These are phyloP conservation scores for Aphaenogaster floridana DNA, from an alignment of 1,140 invertebrate species.

Conservation along the genomic window DNA sequence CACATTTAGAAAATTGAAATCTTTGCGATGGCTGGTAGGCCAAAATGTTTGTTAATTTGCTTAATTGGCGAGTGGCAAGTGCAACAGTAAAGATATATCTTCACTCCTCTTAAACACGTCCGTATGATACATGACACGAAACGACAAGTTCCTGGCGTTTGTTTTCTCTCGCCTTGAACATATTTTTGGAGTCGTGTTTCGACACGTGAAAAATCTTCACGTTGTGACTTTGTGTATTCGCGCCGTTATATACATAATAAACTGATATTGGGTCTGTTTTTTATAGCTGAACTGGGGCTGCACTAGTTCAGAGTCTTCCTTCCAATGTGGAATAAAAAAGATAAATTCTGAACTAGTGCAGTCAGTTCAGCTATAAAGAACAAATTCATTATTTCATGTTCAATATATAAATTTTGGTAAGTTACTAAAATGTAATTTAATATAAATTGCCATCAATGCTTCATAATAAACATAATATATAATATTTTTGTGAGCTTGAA, in stretches of 20 bases:
- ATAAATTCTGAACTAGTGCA: no score
- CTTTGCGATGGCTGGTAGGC: slow-evolving; percentile 4
- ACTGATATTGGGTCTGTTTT: not conserved
- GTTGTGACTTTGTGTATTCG: slow-evolving; percentile 44
- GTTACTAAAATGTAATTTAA: not conserved
- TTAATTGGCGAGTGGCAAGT: slow-evolving; percentile 62
- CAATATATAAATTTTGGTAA: not conserved
- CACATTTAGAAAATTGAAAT: slow-evolving; percentile 65
- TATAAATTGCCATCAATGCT: not conserved
- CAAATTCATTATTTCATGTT: not conserved
- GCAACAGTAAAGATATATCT: slow-evolving; percentile 63
- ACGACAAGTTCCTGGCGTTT: slow-evolving; percentile 44
- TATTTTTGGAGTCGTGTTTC: slow-evolving; percentile 69
- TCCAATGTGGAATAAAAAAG: no score
- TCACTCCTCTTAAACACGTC: slow-evolving; percentile 44
- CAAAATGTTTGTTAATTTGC: slow-evolving; percentile 74
- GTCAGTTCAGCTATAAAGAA: no score
- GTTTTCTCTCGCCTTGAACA: slow-evolving; percentile 64
- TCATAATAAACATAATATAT: not conserved
- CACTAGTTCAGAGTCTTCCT: no score
- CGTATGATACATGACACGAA: slow-evolving; percentile 4
- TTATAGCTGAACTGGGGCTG: no score
- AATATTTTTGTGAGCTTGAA: no score
- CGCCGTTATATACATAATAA: slow-evolving; percentile 38
- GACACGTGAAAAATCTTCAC: slow-evolving; percentile 54